Base-by-base conservation (phyloP, 2,113 vertebrate species). In the Brienomyrus brachyistius region DNA sequence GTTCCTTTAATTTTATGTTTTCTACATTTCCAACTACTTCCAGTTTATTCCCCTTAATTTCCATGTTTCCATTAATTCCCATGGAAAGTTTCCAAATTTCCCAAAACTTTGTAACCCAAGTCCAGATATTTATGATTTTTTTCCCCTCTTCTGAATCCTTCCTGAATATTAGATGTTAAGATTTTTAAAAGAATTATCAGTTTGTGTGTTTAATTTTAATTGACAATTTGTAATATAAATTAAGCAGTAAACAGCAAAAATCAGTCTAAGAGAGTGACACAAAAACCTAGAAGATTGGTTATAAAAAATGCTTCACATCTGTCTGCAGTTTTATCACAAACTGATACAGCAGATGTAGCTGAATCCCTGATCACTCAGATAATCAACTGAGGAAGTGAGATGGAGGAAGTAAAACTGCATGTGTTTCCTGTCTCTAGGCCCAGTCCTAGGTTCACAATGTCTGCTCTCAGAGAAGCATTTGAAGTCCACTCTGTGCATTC, bases 401-500 rank as follows among this genome's bases (percentile, higher is more conserved):
- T 40, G 56, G 56, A 62, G 56, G 27, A 80, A 5, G 48, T 0
- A 54, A 23, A 11, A 9, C 5, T 90, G 52, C 17, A 54, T 19
- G 80, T 90, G 88, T 90, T 9, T 45, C 3, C 19, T 86, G 35
- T 89, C 48, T 59, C 4, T 87, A 93, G 92, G 70, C 56, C 90
- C 62, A 91, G 52, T 56, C 80, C 92, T 89, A 54, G 9, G 47
- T 91, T 92, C 31, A 47, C 90, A 13, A 54, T 91, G 89, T 89
- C 50, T 27, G 13, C 80, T 27, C 91, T 93, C 45, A 91, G 62
- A 90, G 88, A 91, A 87, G 70, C 91, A 47, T 91, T 90, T 80
- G 74, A 91, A 88, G 52, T 19, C 7, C 3, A 87, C 35, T 89
- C 87, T 52, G 82, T 50, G 31, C 43, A 40, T 5, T 89, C 15